Evolutionary conservation across 2,113 vertebrate genomes (phyloP).

Genomic region (Grus americana): DNA sequence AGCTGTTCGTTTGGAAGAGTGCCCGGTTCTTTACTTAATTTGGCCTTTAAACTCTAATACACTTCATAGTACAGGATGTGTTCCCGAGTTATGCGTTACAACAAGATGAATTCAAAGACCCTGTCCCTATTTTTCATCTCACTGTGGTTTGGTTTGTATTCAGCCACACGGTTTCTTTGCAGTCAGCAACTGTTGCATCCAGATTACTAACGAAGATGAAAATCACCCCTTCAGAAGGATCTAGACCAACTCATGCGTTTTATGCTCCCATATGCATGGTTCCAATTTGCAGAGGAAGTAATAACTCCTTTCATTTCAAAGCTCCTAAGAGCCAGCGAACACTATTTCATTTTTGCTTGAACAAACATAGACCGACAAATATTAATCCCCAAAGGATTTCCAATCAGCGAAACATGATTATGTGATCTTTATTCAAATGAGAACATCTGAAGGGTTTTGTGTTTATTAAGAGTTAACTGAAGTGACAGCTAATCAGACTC

Average conservation of each 20-base stretch:
- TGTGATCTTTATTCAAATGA: neutral
- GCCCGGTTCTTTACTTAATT: neutral
- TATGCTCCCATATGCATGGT: neutral
- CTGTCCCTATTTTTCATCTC: neutral
- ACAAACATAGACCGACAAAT: neutral
- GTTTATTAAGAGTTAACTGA: neutral
- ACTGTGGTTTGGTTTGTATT: neutral
- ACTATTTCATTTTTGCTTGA: neutral
- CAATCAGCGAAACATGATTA: neutral
- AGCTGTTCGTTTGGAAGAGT: neutral
- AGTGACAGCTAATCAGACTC: neutral
- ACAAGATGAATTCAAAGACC: neutral
- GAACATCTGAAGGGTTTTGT: neutral
- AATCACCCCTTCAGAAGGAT: neutral
- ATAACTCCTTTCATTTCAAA: neutral
- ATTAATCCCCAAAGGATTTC: neutral
- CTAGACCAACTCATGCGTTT: neutral
- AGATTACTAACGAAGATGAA: neutral
- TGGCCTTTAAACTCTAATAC: neutral
- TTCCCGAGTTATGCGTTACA: rapidly evolving
- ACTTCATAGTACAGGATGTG: neutral
- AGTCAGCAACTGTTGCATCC: neutral
- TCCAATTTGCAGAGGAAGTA: neutral
- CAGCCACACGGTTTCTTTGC: neutral
- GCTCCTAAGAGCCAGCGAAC: neutral